Evolutionary conservation across 2,113 vertebrate species (phyloP), one percentile per base, ranked within the genome.

Genomic region (Cisticola juncidis): DNA sequence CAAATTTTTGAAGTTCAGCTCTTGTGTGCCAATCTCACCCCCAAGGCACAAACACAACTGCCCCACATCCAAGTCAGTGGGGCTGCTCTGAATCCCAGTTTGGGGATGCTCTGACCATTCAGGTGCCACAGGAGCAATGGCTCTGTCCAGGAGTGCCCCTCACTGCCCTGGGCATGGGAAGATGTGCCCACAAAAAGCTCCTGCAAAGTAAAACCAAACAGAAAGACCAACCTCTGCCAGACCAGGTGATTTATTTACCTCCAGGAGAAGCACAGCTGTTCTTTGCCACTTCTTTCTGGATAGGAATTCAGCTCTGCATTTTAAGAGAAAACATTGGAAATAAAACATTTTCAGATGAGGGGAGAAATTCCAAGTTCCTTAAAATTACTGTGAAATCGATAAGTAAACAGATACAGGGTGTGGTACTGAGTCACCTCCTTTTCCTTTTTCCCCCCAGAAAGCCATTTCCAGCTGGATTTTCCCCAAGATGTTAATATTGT

Each of bases 401-500:
- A 51, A 74, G 71, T 26, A 74, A 82, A 86, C 25, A 71, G 82
- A 76, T 14, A 38, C 14, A 61, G 48, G 33, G 22, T 81, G 54
- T 50, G 50, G 10, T 62, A 47, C 66, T 93, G 64, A 65, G 15
- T 82, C 86, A 51, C 71, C 45, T 71, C 53, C 25, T 31, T 87
- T 69, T 66, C 61, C 56, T 81, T 23, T 11, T 3, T 2, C 9
- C 26, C 56, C 44, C 22, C 26, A 28, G 58, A 79, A 87, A 69
- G 58, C 93, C 66, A 36, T 79, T 96, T 90, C 86, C 94, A 97
- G 71, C 82, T 96, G 90, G 64, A 93, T 96, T 91, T 94, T n/a
- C 45, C 88, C 79, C 69, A 82, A 85, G 94, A 93, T 92, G 51
- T 92, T 82, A 94, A 92, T 92, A 70, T 9, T 95, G 81, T 76